Percentiles rank a stretch among this genome's conserved stretches.
phyloP scores from a whole-genome alignment of 2,888 invertebrate genomes.

The Molorchus minor region DNA sequence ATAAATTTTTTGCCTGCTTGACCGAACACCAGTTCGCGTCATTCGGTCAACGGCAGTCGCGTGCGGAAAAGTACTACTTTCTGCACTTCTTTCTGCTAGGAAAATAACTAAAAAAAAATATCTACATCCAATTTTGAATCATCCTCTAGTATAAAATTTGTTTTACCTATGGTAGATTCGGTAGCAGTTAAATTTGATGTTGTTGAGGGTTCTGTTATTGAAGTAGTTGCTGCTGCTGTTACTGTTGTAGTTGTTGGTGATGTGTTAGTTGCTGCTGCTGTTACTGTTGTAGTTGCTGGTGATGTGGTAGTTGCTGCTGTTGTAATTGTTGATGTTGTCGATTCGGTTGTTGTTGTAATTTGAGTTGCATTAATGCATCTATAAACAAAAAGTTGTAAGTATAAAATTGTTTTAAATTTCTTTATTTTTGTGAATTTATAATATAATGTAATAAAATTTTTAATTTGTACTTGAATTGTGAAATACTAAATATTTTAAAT shows the following conservation, averaged over 20 bases:
- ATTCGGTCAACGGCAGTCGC: too few species aligned
- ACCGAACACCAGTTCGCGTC: too few species aligned
- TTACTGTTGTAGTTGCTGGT: conserved; percentile 6
- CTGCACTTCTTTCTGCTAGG: background rate
- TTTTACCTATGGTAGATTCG: too few species aligned
- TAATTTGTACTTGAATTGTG: too few species aligned
- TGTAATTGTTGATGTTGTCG: background rate
- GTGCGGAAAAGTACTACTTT: too few species aligned
- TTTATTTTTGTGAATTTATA: too few species aligned
- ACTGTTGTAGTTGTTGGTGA: conserved; percentile 9
- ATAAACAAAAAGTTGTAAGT: too few species aligned
- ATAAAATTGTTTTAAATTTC: too few species aligned
- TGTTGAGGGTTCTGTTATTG: background rate
- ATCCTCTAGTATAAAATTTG: background rate
- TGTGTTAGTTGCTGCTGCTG: background rate
- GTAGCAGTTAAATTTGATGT: background rate
- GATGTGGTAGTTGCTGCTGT: conserved; percentile 2
- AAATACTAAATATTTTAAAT: too few species aligned
- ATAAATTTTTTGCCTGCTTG: too few species aligned
- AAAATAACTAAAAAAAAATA: background rate
- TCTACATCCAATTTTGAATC: background rate
- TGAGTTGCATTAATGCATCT: background rate
- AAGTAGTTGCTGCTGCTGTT: conserved; percentile 1
- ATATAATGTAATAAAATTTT: too few species aligned
- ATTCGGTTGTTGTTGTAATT: background rate